phyloP scores from a whole-genome alignment of 2,113 vertebrate genomes.

The Piprites chloris region DNA sequence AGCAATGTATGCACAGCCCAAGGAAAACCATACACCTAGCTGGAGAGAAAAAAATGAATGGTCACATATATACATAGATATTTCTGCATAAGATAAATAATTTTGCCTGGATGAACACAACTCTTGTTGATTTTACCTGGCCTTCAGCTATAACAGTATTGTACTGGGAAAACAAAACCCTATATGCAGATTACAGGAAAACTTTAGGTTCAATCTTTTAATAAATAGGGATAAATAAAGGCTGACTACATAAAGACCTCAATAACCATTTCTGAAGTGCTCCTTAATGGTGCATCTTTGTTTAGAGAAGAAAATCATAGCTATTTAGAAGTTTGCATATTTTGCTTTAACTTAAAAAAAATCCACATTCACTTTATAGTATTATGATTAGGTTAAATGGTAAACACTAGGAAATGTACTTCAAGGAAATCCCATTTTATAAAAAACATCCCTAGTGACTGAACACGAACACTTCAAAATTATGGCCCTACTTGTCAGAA shows the following conservation, averaged over 20 bases:
- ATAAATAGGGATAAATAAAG: neutral
- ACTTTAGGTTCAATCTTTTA: neutral
- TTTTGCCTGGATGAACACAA: neutral
- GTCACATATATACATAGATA: neutral
- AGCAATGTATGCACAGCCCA: slow-evolving; percentile 92
- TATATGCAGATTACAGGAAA: neutral
- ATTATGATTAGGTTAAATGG: neutral
- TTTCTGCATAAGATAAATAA: neutral
- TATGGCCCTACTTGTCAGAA: neutral
- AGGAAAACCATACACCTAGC: slow-evolving; percentile 97
- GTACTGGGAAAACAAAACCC: neutral
- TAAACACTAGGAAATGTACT: neutral
- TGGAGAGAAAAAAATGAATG: slow-evolving; percentile 47
- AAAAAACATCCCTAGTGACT: neutral
- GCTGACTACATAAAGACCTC: neutral
- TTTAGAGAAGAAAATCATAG: neutral
- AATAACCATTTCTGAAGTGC: neutral
- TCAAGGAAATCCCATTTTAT: neutral
- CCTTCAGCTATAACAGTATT: neutral
- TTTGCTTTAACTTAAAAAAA: neutral
- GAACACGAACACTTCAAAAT: neutral
- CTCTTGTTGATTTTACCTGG: neutral
- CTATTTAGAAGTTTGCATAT: neutral
- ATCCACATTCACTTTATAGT: neutral
- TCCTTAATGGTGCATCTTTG: neutral